Evolutionary conservation across 2,113 vertebrate genomes (phyloP).

Genomic region (Rhea americana): DNA sequence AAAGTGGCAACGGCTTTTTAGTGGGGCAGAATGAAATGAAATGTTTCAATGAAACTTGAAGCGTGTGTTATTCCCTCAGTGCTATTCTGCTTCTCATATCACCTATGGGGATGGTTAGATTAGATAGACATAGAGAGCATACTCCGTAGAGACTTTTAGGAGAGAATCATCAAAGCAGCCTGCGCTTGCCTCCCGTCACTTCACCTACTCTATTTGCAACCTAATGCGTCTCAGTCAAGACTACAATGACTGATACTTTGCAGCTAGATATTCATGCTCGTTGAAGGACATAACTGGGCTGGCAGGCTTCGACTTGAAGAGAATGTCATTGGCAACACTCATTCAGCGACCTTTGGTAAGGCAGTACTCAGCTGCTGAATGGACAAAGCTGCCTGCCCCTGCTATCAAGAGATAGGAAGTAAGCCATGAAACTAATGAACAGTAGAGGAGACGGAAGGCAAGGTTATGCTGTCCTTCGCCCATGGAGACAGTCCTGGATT

Average conservation of each 20-base stretch:
- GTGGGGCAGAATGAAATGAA: slow-evolving; percentile 3
- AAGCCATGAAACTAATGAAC: slow-evolving; percentile 67
- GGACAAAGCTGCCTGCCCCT: slow-evolving; percentile 56
- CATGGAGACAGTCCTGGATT: slow-evolving; percentile 2
- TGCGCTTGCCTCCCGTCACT: not conserved
- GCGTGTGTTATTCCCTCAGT: not conserved
- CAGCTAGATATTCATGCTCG: not conserved
- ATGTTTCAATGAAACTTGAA: slow-evolving; percentile 16
- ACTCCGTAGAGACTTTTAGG: not conserved
- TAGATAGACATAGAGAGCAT: not conserved
- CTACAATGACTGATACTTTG: not conserved
- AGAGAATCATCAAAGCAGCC: not conserved
- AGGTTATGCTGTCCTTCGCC: slow-evolving; percentile 50
- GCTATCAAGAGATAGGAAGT: slow-evolving; percentile 70
- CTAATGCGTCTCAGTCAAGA: not conserved
- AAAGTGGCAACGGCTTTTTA: slow-evolving; percentile 10
- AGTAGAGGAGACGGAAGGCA: slow-evolving; percentile 3
- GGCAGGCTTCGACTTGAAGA: slow-evolving; percentile 31
- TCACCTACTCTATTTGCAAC: not conserved
- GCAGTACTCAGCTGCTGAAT: slow-evolving; percentile 4
- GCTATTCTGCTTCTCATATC: not conserved
- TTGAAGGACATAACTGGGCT: slow-evolving; percentile 44
- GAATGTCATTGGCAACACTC: slow-evolving; percentile 33
- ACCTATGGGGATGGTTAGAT: not conserved
- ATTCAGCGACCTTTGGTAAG: slow-evolving; percentile 6